A percentile compares a stretch with the other conserved stretches of the same genome.
Conservation (phyloP, 2,113 vertebrate genomes). For the Lamprologus ornatipinnis region DNA sequence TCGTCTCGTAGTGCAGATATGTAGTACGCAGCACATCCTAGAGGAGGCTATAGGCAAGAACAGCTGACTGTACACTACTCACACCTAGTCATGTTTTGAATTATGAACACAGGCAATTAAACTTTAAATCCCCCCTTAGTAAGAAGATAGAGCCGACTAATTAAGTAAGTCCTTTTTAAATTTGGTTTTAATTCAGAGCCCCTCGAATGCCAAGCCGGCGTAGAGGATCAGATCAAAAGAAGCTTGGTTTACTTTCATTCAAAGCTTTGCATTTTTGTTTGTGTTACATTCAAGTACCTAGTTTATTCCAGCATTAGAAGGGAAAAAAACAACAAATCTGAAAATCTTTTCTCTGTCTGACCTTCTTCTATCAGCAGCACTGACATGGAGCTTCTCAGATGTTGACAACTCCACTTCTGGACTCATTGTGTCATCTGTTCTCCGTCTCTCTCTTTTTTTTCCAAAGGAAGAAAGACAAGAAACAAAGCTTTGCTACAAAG, state of each 20-base stretch:
- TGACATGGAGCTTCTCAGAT: conserved; percentile 23
- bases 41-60: conserved; percentile 33
- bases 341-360: not conserved
- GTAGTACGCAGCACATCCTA: conserved; percentile 53
- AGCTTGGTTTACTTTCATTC: not conserved
- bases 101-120: conserved; percentile 52
- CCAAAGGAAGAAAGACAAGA: not conserved
- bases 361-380: conserved; percentile 15
- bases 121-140: conserved; percentile 39
- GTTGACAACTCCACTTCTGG: conserved; percentile 43
- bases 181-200: conserved; percentile 6
- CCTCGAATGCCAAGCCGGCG: not conserved
- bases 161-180: conserved; percentile 8
- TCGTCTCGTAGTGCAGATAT: not conserved
- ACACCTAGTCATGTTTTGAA: conserved; percentile 34
- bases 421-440: conserved; percentile 46
- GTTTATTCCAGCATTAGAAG: not conserved
- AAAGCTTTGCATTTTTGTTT: not conserved
- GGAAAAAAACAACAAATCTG: not conserved
- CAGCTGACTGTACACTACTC: conserved; percentile 44
- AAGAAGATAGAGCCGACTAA: conserved; percentile 26
- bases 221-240: not conserved
- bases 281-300: not conserved
- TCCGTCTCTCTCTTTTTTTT: not conserved
- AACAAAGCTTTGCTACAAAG: not conserved